Percentiles rank a stretch among this genome's conserved stretches.
phyloP scores from a whole-genome alignment of 92 coral and sea anemone species.

The Anthopleura xanthogrammica region DNA sequence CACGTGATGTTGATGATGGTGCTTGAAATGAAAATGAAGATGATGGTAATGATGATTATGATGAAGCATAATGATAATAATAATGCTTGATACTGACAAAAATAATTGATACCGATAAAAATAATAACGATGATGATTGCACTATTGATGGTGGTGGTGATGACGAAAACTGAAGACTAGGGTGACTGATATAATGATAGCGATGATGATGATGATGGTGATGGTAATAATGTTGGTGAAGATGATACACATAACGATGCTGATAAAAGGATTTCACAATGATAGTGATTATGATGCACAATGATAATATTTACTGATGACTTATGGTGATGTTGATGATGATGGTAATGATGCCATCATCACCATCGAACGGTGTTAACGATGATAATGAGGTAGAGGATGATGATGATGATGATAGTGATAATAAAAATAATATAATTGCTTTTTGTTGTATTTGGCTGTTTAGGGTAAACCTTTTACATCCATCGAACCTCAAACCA shows the following conservation, averaged over 20 bases:
- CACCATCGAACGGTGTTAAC: neutral
- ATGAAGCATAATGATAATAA: too few species aligned
- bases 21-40: neutral
- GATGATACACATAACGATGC: neutral
- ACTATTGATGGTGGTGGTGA: neutral
- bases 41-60: neutral
- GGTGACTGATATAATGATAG: neutral
- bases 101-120: neutral
- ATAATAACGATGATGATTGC: neutral
- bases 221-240: neutral
- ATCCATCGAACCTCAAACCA: conserved; percentile 84
- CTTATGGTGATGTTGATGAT: neutral
- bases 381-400: neutral
- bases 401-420: neutral
- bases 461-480: conserved; percentile 91
- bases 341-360: neutral
- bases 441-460: neutral
- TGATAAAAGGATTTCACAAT: too few species aligned
- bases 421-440: too few species aligned
- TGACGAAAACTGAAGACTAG: too few species aligned
- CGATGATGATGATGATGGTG: neutral
- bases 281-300: too few species aligned
- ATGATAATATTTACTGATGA: neutral
- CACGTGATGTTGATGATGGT: neutral
- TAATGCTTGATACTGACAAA: too few species aligned